These are phyloP conservation scores for Anoplophora glabripennis DNA, from an alignment of 1,140 invertebrate genomes.

Conservation along the genomic window DNA sequence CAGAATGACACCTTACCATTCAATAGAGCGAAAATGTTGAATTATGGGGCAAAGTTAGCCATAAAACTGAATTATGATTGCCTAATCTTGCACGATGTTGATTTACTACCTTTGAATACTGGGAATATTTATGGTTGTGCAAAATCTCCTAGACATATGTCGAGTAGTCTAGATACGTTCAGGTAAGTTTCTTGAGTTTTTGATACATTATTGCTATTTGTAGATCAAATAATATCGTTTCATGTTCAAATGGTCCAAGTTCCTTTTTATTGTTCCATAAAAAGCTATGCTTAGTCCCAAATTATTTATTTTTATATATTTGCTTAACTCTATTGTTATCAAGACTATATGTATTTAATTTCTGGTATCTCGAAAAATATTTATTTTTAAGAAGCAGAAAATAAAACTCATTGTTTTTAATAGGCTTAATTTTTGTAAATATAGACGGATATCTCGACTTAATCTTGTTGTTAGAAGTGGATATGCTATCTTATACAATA, in stretches of 20 bases:
- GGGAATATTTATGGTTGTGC: conserved; percentile 92
- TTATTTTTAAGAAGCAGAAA: no score
- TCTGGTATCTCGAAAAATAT: conserved; percentile 1
- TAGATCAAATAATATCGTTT: no score
- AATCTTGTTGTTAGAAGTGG: conserved; percentile 5
- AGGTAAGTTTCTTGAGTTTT: conserved; percentile 44
- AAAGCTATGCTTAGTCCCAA: no score
- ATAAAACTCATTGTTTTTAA: neutral
- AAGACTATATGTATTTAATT: no score
- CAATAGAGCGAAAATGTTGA: conserved; percentile 91
- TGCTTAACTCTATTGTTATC: conserved; percentile 1
- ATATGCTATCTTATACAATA: no score
- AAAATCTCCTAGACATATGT: conserved; percentile 84
- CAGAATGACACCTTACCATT: conserved; percentile 77
- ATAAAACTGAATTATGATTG: conserved; percentile 74
- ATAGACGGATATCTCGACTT: neutral
- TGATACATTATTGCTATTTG: conserved; percentile 15
- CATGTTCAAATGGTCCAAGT: no score
- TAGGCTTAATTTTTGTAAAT: neutral
- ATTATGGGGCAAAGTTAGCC: conserved; percentile 84
- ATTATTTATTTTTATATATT: neutral
- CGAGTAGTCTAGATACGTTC: conserved; percentile 86
- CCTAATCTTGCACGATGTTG: conserved; percentile 93
- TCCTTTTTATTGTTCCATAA: no score
- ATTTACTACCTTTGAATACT: conserved; percentile 85